Conservation (phyloP, 2,888 invertebrate species). For the Xestoiulus laeticollis region DNA sequence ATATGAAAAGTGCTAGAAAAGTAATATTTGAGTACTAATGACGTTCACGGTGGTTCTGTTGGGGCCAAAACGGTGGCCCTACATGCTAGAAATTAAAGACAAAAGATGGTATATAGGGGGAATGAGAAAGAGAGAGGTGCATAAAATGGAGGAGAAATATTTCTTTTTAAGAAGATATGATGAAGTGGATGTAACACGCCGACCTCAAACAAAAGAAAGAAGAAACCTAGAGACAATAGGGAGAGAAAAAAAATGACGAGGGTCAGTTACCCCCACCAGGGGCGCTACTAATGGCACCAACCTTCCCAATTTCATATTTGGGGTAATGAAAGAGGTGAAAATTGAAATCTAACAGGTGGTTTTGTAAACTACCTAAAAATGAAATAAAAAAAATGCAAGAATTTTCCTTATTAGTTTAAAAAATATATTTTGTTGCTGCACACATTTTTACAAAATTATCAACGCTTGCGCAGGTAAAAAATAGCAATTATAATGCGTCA, state of each 20-base stretch:
- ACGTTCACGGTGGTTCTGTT: not conserved
- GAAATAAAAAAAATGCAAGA: not conserved
- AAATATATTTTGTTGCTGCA: not conserved
- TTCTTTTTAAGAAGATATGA: constrained; percentile 26
- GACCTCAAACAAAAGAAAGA: not conserved
- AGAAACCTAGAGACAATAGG: not conserved
- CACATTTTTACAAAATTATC: no score
- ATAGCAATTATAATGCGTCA: no score
- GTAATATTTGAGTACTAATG: not conserved
- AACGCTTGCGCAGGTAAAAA: no score
- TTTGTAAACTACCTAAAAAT: not conserved
- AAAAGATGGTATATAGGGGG: not conserved
- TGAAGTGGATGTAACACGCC: not conserved
- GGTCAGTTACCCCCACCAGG: constrained; percentile 20
- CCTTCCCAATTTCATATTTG: constrained; percentile 11
- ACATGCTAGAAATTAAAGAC: not conserved
- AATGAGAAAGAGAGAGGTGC: not conserved
- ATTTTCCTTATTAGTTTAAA: not conserved
- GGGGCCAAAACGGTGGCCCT: constrained; percentile 1
- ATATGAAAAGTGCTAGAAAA: constrained; percentile 19
- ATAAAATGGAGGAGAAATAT: not conserved
- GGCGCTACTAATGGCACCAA: constrained; percentile 15
- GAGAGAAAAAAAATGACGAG: constrained; percentile 6
- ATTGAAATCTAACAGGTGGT: constrained; percentile 26
- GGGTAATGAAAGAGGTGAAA: constrained; percentile 19